Percentiles rank a stretch among this genome's conserved stretches.
Conservation (phyloP, 1,140 invertebrate species). For the Plectrocnemia conspersa region DNA sequence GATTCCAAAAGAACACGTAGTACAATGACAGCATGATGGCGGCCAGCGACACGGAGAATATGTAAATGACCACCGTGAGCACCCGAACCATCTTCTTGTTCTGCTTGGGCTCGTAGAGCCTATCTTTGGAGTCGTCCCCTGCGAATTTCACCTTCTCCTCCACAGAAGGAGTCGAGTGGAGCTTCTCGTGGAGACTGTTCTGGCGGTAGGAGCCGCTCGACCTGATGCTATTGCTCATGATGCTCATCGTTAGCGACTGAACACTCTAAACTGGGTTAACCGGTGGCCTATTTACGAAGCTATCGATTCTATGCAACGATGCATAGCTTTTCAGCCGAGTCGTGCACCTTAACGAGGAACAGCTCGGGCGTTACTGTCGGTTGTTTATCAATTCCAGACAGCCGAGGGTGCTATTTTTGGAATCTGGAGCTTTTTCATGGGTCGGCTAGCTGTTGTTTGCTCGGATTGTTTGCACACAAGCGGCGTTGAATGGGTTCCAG, state of each 20-base stretch:
- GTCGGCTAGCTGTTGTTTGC: neutral
- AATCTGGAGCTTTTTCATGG: neutral
- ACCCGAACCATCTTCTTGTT: conserved; percentile 87
- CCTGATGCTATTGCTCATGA: conserved; percentile 45
- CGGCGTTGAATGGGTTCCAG: neutral
- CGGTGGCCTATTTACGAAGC: conserved; percentile 20
- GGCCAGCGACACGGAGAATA: conserved; percentile 90
- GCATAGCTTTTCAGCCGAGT: neutral
- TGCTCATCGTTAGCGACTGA: conserved; percentile 27
- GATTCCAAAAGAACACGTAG: conserved; percentile 94
- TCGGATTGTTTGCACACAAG: neutral
- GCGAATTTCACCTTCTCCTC: conserved; percentile 63
- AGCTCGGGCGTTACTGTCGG: conserved; percentile 13
- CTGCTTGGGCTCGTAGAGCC: conserved; percentile 75
- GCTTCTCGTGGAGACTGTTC: conserved; percentile 34
- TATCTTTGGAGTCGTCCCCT: conserved; percentile 73
- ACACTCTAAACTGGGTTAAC: conserved; percentile 4
- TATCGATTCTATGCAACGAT: conserved; percentile 15
- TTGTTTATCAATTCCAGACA: conserved; percentile 28
- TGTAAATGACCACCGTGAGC: conserved; percentile 90
- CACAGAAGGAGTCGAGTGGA: conserved; percentile 43
- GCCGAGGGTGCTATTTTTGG: conserved; percentile 20
- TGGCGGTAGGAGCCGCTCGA: conserved; percentile 39
- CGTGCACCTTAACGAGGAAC: neutral
- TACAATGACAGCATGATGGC: conserved; percentile 93